phyloP scores from a whole-genome alignment of 2,888 invertebrate species.

The Isotomurus palustris region DNA sequence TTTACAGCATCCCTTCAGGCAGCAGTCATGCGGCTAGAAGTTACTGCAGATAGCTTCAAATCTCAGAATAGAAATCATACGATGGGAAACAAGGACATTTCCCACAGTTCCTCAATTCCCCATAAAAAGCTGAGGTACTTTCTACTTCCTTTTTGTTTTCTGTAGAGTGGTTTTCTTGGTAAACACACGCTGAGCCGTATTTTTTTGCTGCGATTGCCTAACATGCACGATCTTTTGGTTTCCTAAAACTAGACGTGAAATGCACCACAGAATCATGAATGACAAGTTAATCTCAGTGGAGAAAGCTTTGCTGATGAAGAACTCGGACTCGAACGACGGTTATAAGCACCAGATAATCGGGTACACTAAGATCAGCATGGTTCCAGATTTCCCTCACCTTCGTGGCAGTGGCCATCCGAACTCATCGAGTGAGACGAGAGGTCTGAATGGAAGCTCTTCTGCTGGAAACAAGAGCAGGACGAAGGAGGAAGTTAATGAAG shows the following conservation, averaged over 20 bases:
- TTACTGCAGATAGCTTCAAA: slow-evolving; percentile 44
- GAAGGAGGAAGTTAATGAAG: not conserved
- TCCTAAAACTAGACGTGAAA: slow-evolving; percentile 41
- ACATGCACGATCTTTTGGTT: too few relatives aligned
- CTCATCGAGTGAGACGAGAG: too few relatives aligned
- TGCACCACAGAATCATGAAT: slow-evolving; percentile 45
- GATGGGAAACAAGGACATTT: slow-evolving; percentile 23
- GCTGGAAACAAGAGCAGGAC: too few relatives aligned
- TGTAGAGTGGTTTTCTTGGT: too few relatives aligned
- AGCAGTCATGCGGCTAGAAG: slow-evolving; percentile 45
- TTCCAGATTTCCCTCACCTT: slow-evolving; percentile 2
- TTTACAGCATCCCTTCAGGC: slow-evolving; percentile 38
- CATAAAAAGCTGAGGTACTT: slow-evolving; percentile 30
- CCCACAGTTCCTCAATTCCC: slow-evolving; percentile 16
- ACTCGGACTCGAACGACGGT: slow-evolving; percentile 31
- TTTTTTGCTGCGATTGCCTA: not conserved
- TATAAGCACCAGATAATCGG: slow-evolving; percentile 45
- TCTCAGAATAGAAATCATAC: slow-evolving; percentile 44
- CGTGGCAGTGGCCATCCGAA: too few relatives aligned
- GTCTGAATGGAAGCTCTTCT: too few relatives aligned
- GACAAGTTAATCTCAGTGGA: slow-evolving; percentile 45
- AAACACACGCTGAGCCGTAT: too few relatives aligned
- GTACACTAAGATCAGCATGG: slow-evolving; percentile 20
- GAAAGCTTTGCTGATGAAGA: slow-evolving; percentile 40
- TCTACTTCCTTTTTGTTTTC: not conserved